Evolutionary conservation across 2,797 vertebrate genomes (phyloP).

Genomic region (Nyctibius grandis): DNA sequence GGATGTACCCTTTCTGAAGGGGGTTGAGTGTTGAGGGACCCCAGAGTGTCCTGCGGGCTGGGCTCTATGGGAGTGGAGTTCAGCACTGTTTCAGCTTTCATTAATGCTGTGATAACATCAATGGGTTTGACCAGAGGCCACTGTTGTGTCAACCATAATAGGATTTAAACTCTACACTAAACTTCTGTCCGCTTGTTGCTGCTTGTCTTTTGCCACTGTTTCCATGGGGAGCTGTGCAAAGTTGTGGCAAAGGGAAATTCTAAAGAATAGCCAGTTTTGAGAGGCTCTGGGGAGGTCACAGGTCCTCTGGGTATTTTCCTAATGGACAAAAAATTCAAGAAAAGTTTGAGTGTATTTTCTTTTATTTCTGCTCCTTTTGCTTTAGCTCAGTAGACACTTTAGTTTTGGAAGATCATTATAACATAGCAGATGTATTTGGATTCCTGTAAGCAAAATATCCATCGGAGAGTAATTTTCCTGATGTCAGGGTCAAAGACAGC

Average conservation of each 20-base stretch:
- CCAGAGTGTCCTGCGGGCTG: background rate
- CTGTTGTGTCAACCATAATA: background rate
- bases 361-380: background rate
- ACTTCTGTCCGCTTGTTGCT: background rate
- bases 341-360: background rate
- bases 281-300: background rate
- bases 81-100: background rate
- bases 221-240: background rate
- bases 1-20: background rate
- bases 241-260: background rate
- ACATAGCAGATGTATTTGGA: background rate
- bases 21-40: background rate
- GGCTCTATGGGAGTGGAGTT: fast-evolving
- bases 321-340: background rate
- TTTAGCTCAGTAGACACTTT: background rate
- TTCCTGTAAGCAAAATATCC: background rate
- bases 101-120: background rate
- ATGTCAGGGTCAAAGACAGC: background rate
- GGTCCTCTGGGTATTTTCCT: background rate
- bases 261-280: background rate
- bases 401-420: background rate
- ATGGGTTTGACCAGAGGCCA: background rate
- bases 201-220: background rate
- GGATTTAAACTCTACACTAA: background rate
- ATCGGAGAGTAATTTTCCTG: background rate